These are phyloP conservation scores for Aproaerema taeniolella DNA, from an alignment of 2,888 invertebrate species.

Conservation along the genomic window DNA sequence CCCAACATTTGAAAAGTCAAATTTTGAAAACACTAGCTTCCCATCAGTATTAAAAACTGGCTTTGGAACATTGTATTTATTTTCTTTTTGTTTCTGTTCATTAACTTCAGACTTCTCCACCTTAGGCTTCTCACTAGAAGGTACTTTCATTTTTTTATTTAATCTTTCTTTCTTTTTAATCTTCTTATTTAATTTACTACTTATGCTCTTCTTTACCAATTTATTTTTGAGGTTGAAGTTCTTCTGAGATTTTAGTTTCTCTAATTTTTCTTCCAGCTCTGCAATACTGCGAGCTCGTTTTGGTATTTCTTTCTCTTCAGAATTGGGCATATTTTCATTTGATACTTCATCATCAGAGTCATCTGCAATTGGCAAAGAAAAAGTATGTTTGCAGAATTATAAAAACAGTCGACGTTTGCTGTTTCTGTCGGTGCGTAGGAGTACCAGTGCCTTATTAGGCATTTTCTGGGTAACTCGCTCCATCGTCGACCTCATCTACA, in stretches of 20 bases:
- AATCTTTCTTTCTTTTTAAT: slow-evolving; percentile 77
- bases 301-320: slow-evolving; percentile 42
- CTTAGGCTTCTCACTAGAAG: slow-evolving; percentile 34
- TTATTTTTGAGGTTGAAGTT: slow-evolving; percentile 81
- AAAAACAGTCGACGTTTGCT: no score
- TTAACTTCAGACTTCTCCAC: slow-evolving; percentile 16
- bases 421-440: no score
- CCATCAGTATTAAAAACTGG: slow-evolving; percentile 91
- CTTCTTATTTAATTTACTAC: slow-evolving; percentile 82
- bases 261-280: slow-evolving; percentile 80
- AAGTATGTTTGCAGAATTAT: neutral
- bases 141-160: slow-evolving; percentile 38
- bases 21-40: slow-evolving; percentile 94
- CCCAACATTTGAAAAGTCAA: slow-evolving; percentile 89
- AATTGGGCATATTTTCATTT: slow-evolving; percentile 33
- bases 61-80: slow-evolving; percentile 45
- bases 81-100: slow-evolving; percentile 22
- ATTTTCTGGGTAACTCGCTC: no score
- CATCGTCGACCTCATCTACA: no score
- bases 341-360: slow-evolving; percentile 52
- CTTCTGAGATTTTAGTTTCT: slow-evolving; percentile 79
- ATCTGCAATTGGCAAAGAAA: slow-evolving; percentile 33
- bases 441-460: no score
- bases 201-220: slow-evolving; percentile 80
- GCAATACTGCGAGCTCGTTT: slow-evolving; percentile 78